Percentiles rank a stretch among this genome's conserved stretches.
phyloP scores from a whole-genome alignment of 2,888 invertebrate genomes.

The Drosophila atripex region DNA sequence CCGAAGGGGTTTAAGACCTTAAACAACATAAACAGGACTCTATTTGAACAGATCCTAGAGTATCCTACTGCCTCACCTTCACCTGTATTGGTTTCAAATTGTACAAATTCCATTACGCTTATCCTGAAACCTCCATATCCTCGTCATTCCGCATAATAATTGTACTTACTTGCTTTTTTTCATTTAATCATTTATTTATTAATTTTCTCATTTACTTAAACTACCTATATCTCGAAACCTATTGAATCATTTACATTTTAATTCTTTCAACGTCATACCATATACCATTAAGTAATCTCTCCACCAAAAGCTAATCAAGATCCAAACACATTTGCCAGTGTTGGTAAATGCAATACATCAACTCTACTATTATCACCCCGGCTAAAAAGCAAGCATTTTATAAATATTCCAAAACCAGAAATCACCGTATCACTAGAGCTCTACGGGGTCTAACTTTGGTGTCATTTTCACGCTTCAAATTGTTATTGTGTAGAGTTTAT shows the following conservation, averaged over 20 bases:
- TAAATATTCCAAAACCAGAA: slow-evolving; percentile 52
- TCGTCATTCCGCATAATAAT: no score
- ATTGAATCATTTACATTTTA: slow-evolving; percentile 32
- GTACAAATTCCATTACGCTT: no score
- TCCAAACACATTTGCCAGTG: slow-evolving; percentile 59
- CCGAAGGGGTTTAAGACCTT: background rate
- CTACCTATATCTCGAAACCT: background rate
- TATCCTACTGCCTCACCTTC: no score
- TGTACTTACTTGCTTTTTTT: no score
- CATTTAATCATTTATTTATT: background rate
- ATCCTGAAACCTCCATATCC: no score
- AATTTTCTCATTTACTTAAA: background rate
- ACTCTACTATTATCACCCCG: slow-evolving; percentile 58
- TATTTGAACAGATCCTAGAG: no score
- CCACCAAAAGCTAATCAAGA: slow-evolving; percentile 69
- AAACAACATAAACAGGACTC: background rate
- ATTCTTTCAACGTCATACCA: slow-evolving; percentile 39
- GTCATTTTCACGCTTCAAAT: slow-evolving; percentile 78
- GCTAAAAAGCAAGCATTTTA: slow-evolving; percentile 55
- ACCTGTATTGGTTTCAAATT: no score
- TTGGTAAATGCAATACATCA: slow-evolving; percentile 41
- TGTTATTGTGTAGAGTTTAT: slow-evolving; percentile 46
- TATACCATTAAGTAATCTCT: slow-evolving; percentile 61
- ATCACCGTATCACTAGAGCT: slow-evolving; percentile 78
- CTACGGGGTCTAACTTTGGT: slow-evolving; percentile 76